Evolutionary conservation across 23 tunicate genomes (phyloP), one percentile per base, ranked within the genome.

Genomic region (Clavelina lepadiformis): DNA sequence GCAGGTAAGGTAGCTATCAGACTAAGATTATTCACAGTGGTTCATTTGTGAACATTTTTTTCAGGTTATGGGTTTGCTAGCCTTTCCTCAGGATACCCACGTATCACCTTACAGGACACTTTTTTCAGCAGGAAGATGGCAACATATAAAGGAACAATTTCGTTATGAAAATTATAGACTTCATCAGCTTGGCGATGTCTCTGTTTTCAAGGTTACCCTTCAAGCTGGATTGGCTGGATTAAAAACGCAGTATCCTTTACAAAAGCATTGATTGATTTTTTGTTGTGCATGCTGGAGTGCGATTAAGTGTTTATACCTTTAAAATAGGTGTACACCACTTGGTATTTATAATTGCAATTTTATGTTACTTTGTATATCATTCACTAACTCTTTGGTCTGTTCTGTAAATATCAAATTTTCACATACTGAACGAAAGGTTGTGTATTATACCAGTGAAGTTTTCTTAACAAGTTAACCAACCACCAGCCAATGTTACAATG

Each of bases 51-150:
- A n/a, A n/a, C n/a, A n/a, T n/a, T 11, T 50, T 50, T 25, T 68
- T n/a, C 35, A 86, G 97, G 97, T 75, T 6, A 89, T 89, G 97
- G 97, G 97, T 2, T 33, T 89, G 22, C 79, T 89, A 21, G 97
- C 85, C 2, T 89, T 81, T 56, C 68, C 52, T 1, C 46, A 46
- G 4, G 85, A 89, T 37, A 81, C 89, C 44, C 97, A 59, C 30
- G 70, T 81, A 2, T 68, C 89, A 13, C 80, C 83, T 35, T 81
- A 89, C 75, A 72, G 71, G 58, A 61, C 64, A 54, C 75, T 89
- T 28, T 68, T 89, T 29, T 89, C 97, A 29, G 31, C 66, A 26
- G 36, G 49, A 2, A 46, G 89, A 28, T 89, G 97, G 97, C 80
- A 81, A 29, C 51, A 56, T 2, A 41, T 89, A 11, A 89, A 81